Conservation (phyloP, 2,888 invertebrate species). For the Hydropsyche betteni region DNA sequence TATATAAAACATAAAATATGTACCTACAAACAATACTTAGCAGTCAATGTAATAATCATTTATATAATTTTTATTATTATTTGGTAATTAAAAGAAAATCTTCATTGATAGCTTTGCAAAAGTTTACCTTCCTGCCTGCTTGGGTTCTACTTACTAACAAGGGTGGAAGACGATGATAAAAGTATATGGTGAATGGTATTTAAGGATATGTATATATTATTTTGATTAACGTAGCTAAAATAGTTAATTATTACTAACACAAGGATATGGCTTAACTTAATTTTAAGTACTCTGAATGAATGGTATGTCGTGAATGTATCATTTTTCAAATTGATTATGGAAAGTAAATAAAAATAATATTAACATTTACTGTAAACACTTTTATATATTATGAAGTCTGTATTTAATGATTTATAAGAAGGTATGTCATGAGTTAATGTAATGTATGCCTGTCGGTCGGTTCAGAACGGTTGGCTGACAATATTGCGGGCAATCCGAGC, state of each 20-base stretch:
- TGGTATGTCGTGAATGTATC: constrained; percentile 40
- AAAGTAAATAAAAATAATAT: background rate
- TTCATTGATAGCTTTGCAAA: constrained; percentile 62
- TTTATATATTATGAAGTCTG: constrained; percentile 7
- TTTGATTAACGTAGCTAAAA: constrained; percentile 28
- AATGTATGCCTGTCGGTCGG: constrained; percentile 49
- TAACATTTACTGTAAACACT: constrained; percentile 9
- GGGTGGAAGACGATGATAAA: constrained; percentile 39
- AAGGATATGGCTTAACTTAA: constrained; percentile 44
- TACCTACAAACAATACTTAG: constrained; percentile 37
- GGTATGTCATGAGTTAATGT: constrained; percentile 50
- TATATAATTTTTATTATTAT: background rate
- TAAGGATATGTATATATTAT: constrained; percentile 31
- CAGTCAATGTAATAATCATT: constrained; percentile 7
- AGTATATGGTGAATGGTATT: constrained; percentile 47
- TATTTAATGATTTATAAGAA: constrained; percentile 34
- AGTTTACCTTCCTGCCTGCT: constrained; percentile 69
- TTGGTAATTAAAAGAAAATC: constrained; percentile 13
- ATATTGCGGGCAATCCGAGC: constrained; percentile 44
- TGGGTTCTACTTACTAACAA: constrained; percentile 55
- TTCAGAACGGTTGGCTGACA: constrained; percentile 51
- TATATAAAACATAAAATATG: constrained; percentile 46
- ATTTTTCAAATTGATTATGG: constrained; percentile 1
- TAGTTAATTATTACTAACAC: constrained; percentile 46
- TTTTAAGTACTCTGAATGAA: constrained; percentile 42